Evolutionary conservation across 2,888 invertebrate species (phyloP), one percentile per base, ranked within the genome.

Genomic region (Ceramica pisi): DNA sequence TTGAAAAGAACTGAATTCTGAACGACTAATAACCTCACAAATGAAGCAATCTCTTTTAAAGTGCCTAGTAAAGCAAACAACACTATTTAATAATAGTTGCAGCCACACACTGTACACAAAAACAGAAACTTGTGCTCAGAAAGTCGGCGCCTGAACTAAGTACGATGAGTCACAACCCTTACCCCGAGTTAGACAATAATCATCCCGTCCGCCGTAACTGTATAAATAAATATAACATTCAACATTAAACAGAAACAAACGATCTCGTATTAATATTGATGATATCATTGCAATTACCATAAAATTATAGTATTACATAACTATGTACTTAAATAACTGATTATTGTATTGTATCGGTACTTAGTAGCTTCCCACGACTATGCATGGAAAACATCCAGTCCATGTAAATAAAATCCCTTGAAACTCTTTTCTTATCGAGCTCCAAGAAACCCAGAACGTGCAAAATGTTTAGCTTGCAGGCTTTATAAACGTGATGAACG

Each of bases 201-300:
- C 55, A 59, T 75, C 31, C 31, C 44, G 50, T 41, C 56, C 12
- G 41, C 51, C n/a, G 53, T 79, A 77, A 56, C 53, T 44, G 38
- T 44, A 14, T 53, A 51, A 61, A 70, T 68, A 75, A 69, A 84
- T 71, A 77, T 82, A 80, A 44, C 62, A 75, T 75, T 76, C 64
- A 63, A 82, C 57, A 75, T 71, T 72, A 69, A 77, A 76, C 77
- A 69, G 70, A 72, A 63, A 68, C 80, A 67, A 80, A 50, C 51
- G 57, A 59, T 60, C 57, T 67, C 73, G 60, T 71, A 74, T 75
- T 70, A 50, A 71, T 63, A 69, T 71, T 53, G 69, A 64, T 67
- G 71, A 61, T 67, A 26, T 76, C 71, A 67, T 59, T 35, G 21
- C 50, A 62, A 71, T 78, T 51, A 76, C 46, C 38, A 68, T 76